Base-by-base conservation (phyloP, 1,140 invertebrate genomes). In the Drosophila mayri region DNA sequence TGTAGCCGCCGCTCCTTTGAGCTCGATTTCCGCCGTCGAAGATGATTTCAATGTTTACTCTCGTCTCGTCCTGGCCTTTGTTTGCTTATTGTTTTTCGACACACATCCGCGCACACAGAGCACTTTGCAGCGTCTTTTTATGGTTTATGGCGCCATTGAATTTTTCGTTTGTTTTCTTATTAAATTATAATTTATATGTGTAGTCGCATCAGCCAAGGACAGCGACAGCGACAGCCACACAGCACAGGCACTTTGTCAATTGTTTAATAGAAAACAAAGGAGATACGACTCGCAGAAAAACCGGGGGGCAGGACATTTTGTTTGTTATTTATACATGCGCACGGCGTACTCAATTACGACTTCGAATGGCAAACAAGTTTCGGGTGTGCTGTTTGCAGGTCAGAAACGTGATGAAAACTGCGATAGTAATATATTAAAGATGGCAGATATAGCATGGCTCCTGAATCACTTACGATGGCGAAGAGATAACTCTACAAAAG, bases 121-220 rank as follows among this genome's bases (percentile, higher is more conserved):
- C 78, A 85, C 78, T 85, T 90, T 90, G 88, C 81, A 90, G 80
- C 78, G 77, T 81, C 77, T 84, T 84, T 90, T 85, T 85, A 88
- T 88, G 74, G 77, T 90, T 90, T 90, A 90, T 90, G 85, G 86
- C 78, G 85, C 86, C 86, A 90, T 90, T 85, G 85, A 90, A 85
- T 90, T 90, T 81, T 90, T 90, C 81, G 81, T 85, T 90, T 85
- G 85, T 76, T 90, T 90, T 90, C 85, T 90, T 90, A 90, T 90
- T 90, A 90, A 90, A 90, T 90, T 81, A 90, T 90, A 90, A 90
- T 90, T 90, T 90, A 90, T 90, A 81, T 90, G 75, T 84, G 77
- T 58, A 81, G 79, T 76, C 76, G 80, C 79, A 82, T 52, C 67
- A 65, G 64, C 47, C 59, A 59, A 35, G 54, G 62, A 64, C 59